Conservation (phyloP, 2,888 invertebrate species). For the Gonocerus acuteangulatus region DNA sequence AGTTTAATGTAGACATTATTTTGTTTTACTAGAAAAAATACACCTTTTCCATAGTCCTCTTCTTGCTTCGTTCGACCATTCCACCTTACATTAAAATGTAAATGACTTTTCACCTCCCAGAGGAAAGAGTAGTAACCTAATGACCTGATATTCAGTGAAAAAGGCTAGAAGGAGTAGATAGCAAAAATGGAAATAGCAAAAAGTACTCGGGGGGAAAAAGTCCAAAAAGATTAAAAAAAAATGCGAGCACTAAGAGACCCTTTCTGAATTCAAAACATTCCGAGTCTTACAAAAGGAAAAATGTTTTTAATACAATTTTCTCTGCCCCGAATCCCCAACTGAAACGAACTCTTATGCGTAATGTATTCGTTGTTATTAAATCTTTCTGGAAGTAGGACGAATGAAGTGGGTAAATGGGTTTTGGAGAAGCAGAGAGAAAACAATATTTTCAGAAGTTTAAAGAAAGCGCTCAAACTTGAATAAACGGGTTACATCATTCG, state of each 20-base stretch:
- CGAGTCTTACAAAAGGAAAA: constrained; percentile 5
- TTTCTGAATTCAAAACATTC: constrained; percentile 14
- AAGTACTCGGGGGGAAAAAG: background rate
- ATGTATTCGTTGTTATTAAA: constrained; percentile 14
- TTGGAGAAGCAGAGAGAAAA: too few species aligned
- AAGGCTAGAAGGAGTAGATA: background rate
- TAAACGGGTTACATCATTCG: background rate
- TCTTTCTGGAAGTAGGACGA: background rate
- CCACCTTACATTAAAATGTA: too few species aligned
- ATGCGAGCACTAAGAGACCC: constrained; percentile 3
- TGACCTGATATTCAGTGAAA: background rate
- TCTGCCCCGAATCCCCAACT: too few species aligned
- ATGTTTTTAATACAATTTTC: constrained; percentile 22
- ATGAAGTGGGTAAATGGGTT: too few species aligned
- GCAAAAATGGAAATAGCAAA: background rate
- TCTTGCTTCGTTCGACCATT: too few species aligned
- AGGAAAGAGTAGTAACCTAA: background rate
- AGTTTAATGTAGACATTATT: too few species aligned
- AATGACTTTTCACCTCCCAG: too few species aligned
- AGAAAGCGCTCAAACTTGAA: too few species aligned
- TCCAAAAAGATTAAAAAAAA: background rate
- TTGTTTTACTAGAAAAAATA: too few species aligned
- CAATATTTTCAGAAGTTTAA: too few species aligned
- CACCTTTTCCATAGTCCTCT: too few species aligned
- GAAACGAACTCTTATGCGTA: background rate